Evolutionary conservation across 1,140 invertebrate species (phyloP).

Genomic region (Aleiodes sp.): DNA sequence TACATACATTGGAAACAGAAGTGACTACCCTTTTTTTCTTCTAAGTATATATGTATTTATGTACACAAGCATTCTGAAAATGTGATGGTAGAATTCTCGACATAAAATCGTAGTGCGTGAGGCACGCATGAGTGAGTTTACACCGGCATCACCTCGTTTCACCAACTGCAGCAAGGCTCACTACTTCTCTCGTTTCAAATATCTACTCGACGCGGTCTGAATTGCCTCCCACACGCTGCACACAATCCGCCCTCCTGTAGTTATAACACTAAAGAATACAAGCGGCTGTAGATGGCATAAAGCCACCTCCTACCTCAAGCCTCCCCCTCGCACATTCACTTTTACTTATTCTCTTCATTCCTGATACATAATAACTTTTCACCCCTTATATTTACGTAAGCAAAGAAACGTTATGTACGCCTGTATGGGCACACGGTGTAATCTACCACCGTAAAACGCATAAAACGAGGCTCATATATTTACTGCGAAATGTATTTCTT

Average conservation of each 20-base stretch:
- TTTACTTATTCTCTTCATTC: constrained; percentile 22
- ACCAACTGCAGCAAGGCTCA: not conserved
- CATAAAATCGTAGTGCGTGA: constrained; percentile 13
- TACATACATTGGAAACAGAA: not conserved
- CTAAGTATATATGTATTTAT: not conserved
- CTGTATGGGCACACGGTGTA: not conserved
- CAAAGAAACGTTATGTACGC: not conserved
- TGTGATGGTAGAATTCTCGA: not conserved
- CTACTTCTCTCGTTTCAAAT: not conserved
- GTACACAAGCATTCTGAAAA: constrained; percentile 14
- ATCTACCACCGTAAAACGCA: constrained; percentile 24
- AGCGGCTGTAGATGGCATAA: constrained; percentile 13
- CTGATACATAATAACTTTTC: constrained; percentile 22
- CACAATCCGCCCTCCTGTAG: not conserved
- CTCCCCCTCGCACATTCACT: not conserved
- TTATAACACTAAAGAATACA: constrained; percentile 15
- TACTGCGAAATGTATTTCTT: not conserved
- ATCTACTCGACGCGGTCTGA: not conserved
- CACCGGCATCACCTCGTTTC: not conserved
- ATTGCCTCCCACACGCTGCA: constrained; percentile 2
- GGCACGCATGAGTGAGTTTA: constrained; percentile 6
- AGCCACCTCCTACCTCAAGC: not conserved
- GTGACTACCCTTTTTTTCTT: too few species aligned
- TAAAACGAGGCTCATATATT: constrained; percentile 15
- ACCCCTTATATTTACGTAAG: constrained; percentile 24